Base-by-base conservation (phyloP, 2,888 invertebrate species). In the Orchesellides sinensis region DNA sequence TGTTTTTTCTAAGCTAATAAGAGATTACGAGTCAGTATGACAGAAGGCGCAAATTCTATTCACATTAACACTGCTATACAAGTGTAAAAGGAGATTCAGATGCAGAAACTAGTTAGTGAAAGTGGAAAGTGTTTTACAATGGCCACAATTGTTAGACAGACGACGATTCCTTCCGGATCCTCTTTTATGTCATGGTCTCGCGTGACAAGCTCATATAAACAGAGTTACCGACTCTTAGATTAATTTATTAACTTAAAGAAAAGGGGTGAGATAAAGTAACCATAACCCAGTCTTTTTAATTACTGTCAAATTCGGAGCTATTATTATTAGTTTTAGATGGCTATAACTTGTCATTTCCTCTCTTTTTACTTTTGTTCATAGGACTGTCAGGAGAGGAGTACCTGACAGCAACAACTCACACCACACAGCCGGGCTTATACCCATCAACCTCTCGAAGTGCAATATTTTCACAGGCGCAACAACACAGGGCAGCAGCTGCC, bases 371-470 rank as follows among this genome's bases (percentile, higher is more conserved):
- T 14, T 35, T 49, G 21, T 74, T 21, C 12, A 8, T 32, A 86
- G 86, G 86, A 32, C 59, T 85, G 77, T 75, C 86, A 45, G 83
- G 85, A 17, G 86, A 86, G 54, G 86, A 86, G 59, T 86, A 86
- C 70, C 78, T 86, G 59, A 83, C 84, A 69, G 84, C 84, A 45
- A 79, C 85, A 52, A 84, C 78, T 35, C 79, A 79, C 66, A 83
- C 83, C 17, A 77, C 72, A 21, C 81, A 85, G 63, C 86, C 86
- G 68, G 84, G 85, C 68, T 78, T 86, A 77, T 86, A 86, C 52
- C 83, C 85, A 59, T 86, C 86, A 56, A 86, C 86, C 56, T 85
- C 86, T 78, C 74, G 86, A 78, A 83, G 81, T 63, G 82, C 79
- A 68, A 86, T 86, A 56, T 83, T 84, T 40, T 79, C 83, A 32